A percentile compares a stretch with the other conserved stretches of the same genome.
Conservation (phyloP, 2,888 invertebrate genomes). For the Plagodis dolabraria region DNA sequence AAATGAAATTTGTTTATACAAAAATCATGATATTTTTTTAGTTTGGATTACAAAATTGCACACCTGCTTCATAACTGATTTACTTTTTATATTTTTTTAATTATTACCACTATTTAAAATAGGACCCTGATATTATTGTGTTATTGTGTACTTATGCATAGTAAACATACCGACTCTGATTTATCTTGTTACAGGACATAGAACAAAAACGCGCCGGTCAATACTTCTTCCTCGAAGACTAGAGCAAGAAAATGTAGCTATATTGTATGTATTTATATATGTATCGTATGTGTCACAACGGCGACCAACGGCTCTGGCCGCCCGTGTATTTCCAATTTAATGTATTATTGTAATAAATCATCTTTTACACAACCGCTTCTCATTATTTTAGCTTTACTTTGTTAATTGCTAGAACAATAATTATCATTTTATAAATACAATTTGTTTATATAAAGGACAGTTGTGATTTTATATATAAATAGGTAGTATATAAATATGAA, state of each 20-base stretch:
- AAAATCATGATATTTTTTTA: too few relatives aligned
- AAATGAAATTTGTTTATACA: too few relatives aligned
- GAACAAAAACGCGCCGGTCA: slow-evolving; percentile 99
- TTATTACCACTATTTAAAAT: too few relatives aligned
- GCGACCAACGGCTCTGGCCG: slow-evolving; percentile 50
- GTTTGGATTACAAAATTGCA: too few relatives aligned
- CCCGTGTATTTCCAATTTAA: slow-evolving; percentile 74
- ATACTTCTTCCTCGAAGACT: slow-evolving; percentile 99
- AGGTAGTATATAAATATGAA: too few relatives aligned
- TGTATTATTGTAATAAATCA: slow-evolving; percentile 80
- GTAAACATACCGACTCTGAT: too few relatives aligned
- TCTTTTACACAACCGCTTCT: slow-evolving; percentile 69
- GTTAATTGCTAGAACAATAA: slow-evolving; percentile 13
- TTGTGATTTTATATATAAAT: too few relatives aligned
- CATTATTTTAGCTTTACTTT: slow-evolving; percentile 41
- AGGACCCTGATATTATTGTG: too few relatives aligned
- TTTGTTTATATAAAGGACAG: too few relatives aligned
- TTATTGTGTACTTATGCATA: too few relatives aligned
- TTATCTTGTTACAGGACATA: slow-evolving; percentile 88
- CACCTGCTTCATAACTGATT: too few relatives aligned
- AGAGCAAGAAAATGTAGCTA: slow-evolving; percentile 56
- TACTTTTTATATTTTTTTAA: too few relatives aligned
- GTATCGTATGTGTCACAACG: slow-evolving; percentile 71
- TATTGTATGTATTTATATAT: slow-evolving; percentile 62
- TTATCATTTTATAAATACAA: not conserved